A percentile compares a stretch with the other conserved stretches of the same genome.
Conservation (phyloP, 1,140 invertebrate genomes). For the Centruroides sculpturatus region DNA sequence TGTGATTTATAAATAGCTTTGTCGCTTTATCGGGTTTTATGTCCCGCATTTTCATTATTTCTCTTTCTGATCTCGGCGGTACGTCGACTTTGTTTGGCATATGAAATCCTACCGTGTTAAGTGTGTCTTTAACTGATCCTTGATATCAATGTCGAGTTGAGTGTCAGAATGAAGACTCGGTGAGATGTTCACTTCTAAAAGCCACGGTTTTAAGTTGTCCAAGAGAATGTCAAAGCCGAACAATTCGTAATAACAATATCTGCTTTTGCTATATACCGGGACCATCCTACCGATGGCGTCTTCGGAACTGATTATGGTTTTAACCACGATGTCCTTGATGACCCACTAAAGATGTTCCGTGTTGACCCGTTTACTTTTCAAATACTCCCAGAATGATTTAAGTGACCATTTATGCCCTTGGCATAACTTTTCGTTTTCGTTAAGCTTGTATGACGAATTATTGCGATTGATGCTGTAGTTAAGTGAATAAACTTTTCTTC, state of each 20-base stretch:
- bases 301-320: constrained; percentile 27
- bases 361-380: constrained; percentile 42
- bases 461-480: constrained; percentile 96
- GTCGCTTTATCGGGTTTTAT: too few species aligned
- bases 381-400: constrained; percentile 56
- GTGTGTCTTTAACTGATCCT: constrained; percentile 46
- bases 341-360: constrained; percentile 61
- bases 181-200: constrained; percentile 93
- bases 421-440: constrained; percentile 66
- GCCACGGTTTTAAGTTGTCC: constrained; percentile 64
- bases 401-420: constrained; percentile 79
- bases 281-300: constrained; percentile 29
- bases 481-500: constrained; percentile 89
- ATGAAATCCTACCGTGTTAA: constrained; percentile 83
- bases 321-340: constrained; percentile 47
- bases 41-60: not conserved
- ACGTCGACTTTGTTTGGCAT: constrained; percentile 37
- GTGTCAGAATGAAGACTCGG: constrained; percentile 36
- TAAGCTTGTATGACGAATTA: constrained; percentile 65
- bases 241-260: constrained; percentile 37
- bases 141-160: not conserved
- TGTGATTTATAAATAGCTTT: too few species aligned
- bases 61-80: not conserved
- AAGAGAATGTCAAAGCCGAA: constrained; percentile 48
- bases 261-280: constrained; percentile 30